phyloP scores from a whole-genome alignment of 2,113 vertebrate genomes.

The Nothoprocta perdicaria region DNA sequence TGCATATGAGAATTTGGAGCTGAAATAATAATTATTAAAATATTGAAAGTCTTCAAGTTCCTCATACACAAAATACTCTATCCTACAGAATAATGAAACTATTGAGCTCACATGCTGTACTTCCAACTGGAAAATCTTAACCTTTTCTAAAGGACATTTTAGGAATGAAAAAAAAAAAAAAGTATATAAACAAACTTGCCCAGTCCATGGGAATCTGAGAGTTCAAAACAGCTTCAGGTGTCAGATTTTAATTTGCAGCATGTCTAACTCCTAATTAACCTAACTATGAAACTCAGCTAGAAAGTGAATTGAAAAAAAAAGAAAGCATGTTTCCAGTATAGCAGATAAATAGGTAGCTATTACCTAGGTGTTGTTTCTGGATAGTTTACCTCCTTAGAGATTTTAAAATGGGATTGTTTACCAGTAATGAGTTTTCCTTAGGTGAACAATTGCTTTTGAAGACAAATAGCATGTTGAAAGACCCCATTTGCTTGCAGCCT shows the following conservation, averaged over 20 bases:
- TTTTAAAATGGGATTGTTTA: slow-evolving; percentile 52
- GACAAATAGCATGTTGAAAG: not conserved
- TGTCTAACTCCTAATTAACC: slow-evolving; percentile 45
- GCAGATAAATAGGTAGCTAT: slow-evolving; percentile 59
- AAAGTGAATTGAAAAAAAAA: not conserved
- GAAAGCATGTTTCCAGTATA: not conserved
- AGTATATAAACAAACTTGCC: not conserved
- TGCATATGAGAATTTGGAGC: not conserved
- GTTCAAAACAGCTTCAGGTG: slow-evolving; percentile 23
- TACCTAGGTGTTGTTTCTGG: slow-evolving; percentile 46
- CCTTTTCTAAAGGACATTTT: slow-evolving; percentile 28
- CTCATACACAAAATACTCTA: not conserved
- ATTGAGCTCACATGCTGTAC: not conserved
- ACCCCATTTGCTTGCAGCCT: not conserved
- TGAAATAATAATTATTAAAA: not conserved
- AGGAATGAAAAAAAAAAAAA: not conserved
- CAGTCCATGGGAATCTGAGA: slow-evolving; percentile 8
- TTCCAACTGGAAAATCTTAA: slow-evolving; percentile 14
- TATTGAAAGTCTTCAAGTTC: not conserved
- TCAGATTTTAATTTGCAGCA: slow-evolving; percentile 46
- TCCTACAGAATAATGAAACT: not conserved
- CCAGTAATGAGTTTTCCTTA: slow-evolving; percentile 58
- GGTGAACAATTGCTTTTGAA: slow-evolving; percentile 39
- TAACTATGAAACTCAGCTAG: slow-evolving; percentile 1
- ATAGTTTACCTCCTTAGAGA: slow-evolving; percentile 47